Evolutionary conservation across 2,888 invertebrate genomes (phyloP).

Genomic region (Melanophora roralis): DNA sequence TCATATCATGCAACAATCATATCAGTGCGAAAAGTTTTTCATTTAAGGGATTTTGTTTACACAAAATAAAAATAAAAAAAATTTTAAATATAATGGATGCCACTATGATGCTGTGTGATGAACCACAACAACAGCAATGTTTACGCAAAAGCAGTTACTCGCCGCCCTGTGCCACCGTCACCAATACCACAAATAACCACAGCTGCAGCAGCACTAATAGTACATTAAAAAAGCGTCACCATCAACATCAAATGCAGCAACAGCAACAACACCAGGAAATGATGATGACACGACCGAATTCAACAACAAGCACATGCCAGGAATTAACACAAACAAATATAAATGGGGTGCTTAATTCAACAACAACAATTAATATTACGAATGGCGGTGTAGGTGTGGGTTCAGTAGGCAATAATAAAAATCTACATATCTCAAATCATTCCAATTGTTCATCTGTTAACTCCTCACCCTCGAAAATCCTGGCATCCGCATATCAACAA

Average conservation of each 20-base stretch:
- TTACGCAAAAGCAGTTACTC: constrained; percentile 67
- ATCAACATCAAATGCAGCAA: constrained; percentile 30
- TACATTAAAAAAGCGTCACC: constrained; percentile 22
- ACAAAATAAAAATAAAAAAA: not conserved
- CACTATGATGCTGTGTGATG: constrained; percentile 71
- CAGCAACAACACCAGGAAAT: constrained; percentile 52
- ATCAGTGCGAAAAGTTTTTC: constrained; percentile 22
- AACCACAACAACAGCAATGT: constrained; percentile 67
- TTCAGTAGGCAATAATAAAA: constrained; percentile 49
- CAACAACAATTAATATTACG: constrained; percentile 8
- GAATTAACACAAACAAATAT: constrained; percentile 53
- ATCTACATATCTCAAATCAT: constrained; percentile 54
- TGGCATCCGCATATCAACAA: constrained; percentile 56
- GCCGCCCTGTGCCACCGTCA: constrained; percentile 52
- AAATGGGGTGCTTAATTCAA: constrained; percentile 39
- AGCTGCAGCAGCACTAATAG: constrained; percentile 43
- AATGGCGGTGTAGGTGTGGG: not conserved
- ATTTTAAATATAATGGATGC: constrained; percentile 69
- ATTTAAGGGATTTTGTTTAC: not conserved
- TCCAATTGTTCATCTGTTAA: constrained; percentile 65
- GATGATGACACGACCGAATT: constrained; percentile 51
- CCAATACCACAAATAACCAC: constrained; percentile 31
- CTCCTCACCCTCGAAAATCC: constrained; percentile 64
- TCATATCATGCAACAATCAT: constrained; percentile 27
- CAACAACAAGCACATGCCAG: constrained; percentile 34